These are phyloP conservation scores for Lophochroa leadbeateri DNA, from an alignment of 2,113 vertebrate genomes.

Conservation along the genomic window DNA sequence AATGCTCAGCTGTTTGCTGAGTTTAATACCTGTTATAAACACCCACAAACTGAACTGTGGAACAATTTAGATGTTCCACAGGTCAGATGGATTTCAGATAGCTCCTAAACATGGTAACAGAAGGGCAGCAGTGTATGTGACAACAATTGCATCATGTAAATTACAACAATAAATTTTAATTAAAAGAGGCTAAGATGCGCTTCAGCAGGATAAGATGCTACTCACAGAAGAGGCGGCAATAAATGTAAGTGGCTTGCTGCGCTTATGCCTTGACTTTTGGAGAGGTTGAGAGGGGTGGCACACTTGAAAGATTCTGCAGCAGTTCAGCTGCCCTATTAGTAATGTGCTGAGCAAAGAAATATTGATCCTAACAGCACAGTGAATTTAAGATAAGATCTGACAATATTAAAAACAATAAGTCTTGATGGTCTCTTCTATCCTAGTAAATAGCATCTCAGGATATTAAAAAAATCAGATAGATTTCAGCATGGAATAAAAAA, in stretches of 20 bases:
- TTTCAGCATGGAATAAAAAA: not conserved
- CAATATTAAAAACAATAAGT: not conserved
- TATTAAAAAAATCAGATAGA: not conserved
- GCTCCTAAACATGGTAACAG: not conserved
- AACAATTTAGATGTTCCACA: not conserved
- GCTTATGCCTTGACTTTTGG: not conserved
- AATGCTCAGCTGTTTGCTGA: not conserved
- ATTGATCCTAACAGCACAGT: constrained; percentile 5
- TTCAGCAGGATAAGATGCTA: not conserved
- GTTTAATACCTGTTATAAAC: not conserved
- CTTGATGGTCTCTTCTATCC: not conserved
- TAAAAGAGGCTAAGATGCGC: not conserved
- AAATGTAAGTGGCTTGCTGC: not conserved
- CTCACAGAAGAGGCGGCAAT: not conserved
- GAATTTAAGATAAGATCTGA: constrained; percentile 11
- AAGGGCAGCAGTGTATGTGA: not conserved
- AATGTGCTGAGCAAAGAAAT: constrained; percentile 19
- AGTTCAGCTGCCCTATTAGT: not conserved
- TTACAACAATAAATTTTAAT: constrained; percentile 14
- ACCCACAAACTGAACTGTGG: not conserved
- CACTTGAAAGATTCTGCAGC: not conserved
- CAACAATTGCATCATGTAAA: not conserved
- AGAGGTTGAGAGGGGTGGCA: not conserved
- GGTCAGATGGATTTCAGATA: not conserved
- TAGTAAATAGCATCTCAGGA: not conserved